These are phyloP conservation scores for Copsychus sechellarum DNA, from an alignment of 2,113 vertebrate genomes.

Conservation along the genomic window DNA sequence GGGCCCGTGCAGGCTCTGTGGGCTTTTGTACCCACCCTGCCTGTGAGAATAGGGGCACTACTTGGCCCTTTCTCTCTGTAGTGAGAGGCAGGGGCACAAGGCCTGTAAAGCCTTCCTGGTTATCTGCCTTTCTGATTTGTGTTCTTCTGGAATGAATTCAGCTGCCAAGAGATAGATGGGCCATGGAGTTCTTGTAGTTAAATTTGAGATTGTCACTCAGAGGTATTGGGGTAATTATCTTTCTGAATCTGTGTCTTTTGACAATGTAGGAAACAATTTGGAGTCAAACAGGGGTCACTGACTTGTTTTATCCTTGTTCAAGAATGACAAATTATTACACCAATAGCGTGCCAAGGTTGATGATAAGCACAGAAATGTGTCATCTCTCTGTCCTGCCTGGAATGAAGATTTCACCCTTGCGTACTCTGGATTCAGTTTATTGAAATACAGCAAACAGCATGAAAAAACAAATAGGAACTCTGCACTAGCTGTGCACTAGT, in stretches of 20 bases:
- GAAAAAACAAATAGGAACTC: neutral
- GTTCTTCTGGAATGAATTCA: neutral
- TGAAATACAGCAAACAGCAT: neutral
- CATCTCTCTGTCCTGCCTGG: neutral
- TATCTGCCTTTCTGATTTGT: neutral
- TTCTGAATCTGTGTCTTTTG: neutral
- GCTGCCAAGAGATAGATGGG: neutral
- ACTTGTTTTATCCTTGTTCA: constrained; percentile 2
- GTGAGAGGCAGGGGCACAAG: neutral
- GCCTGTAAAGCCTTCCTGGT: neutral
- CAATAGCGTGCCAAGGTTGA: neutral
- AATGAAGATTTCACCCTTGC: neutral
- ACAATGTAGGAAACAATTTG: neutral
- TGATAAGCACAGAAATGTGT: neutral
- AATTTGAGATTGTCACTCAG: neutral
- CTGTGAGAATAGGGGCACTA: rapidly evolving
- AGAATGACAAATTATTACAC: neutral
- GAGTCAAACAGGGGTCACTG: neutral
- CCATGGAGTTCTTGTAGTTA: neutral
- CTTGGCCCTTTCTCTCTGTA: too few relatives aligned
- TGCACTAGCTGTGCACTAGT: neutral
- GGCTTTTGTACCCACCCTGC: neutral
- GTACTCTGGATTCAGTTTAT: neutral
- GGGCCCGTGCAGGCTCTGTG: neutral
- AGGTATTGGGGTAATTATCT: neutral